These are phyloP conservation scores for Adelphocoris suturalis DNA, from an alignment of 2,888 invertebrate genomes.

Conservation along the genomic window DNA sequence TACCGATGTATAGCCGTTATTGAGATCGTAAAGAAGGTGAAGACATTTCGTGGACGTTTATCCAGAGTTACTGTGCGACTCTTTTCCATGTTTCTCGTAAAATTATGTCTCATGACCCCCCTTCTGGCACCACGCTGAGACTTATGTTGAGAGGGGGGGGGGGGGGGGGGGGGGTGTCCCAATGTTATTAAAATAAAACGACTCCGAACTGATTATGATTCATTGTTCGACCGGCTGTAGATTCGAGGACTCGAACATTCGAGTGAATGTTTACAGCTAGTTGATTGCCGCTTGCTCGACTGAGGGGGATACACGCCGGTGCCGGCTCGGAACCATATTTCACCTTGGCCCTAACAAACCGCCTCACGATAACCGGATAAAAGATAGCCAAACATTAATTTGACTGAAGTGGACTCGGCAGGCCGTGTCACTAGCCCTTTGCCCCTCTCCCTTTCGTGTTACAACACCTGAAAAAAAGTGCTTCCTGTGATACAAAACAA, in stretches of 20 bases:
- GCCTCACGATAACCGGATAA: constrained; percentile 69
- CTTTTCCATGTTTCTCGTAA: neutral
- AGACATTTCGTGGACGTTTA: constrained; percentile 11
- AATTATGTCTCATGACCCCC: neutral
- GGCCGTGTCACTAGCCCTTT: constrained; percentile 51
- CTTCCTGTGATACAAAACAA: constrained; percentile 33
- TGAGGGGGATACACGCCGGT: constrained; percentile 46
- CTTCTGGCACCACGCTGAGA: no score
- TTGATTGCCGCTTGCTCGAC: constrained; percentile 57
- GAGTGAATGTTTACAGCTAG: constrained; percentile 70
- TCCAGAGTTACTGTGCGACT: constrained; percentile 7
- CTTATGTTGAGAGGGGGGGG: neutral
- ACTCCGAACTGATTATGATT: constrained; percentile 67
- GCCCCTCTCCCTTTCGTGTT: constrained; percentile 1
- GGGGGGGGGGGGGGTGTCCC: neutral
- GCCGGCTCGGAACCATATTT: constrained; percentile 60
- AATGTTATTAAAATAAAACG: constrained; percentile 47
- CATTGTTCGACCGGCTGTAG: constrained; percentile 58
- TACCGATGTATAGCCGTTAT: neutral
- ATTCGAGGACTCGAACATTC: neutral
- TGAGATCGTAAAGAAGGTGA: constrained; percentile 25
- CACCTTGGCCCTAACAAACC: constrained; percentile 67
- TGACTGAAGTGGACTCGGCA: constrained; percentile 68
- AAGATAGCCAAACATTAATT: constrained; percentile 71
- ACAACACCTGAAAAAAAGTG: neutral